Percentiles rank a stretch among this genome's conserved stretches.
Evolutionary conservation across 1,140 invertebrate genomes (phyloP).

Genomic region (Leguminivora glycinivorella): DNA sequence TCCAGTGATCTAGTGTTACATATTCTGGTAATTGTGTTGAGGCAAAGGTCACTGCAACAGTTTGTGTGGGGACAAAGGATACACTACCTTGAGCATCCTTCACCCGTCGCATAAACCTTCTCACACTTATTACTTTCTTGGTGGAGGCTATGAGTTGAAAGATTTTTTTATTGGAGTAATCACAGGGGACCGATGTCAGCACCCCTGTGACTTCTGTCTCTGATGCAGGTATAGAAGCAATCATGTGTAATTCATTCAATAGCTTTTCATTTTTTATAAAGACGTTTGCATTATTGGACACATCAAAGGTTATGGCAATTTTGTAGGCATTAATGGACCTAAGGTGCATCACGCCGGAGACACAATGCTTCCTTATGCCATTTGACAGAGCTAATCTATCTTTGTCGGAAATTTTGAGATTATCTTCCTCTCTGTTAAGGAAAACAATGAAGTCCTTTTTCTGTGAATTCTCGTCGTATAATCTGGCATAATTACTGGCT

Average conservation of each 20-base stretch:
- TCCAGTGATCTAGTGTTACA: slow-evolving; percentile 37
- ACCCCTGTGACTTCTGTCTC: slow-evolving; percentile 28
- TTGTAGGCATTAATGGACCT: slow-evolving; percentile 35
- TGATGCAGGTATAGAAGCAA: slow-evolving; percentile 20
- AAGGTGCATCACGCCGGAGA: slow-evolving; percentile 62
- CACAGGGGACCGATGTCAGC: slow-evolving; percentile 12
- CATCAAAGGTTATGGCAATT: slow-evolving; percentile 26
- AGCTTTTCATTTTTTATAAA: slow-evolving; percentile 29
- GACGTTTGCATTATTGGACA: slow-evolving; percentile 26
- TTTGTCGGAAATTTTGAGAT: no score
- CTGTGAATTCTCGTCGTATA: not conserved
- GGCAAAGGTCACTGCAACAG: slow-evolving; percentile 35
- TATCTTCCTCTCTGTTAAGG: no score
- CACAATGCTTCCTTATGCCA: slow-evolving; percentile 14
- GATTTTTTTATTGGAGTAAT: slow-evolving; percentile 28
- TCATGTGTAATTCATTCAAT: slow-evolving; percentile 10
- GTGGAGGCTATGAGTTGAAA: slow-evolving; percentile 11
- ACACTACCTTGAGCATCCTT: not conserved
- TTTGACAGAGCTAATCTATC: no score
- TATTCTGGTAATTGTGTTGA: slow-evolving; percentile 31
- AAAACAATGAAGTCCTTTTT: not conserved
- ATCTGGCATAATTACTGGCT: not conserved
- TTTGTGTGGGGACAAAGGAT: slow-evolving; percentile 5
- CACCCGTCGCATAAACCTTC: slow-evolving; percentile 25
- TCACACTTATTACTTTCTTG: slow-evolving; percentile 19